Base-by-base conservation (phyloP, 2,797 vertebrate species). In the Galagoides demidoff region DNA sequence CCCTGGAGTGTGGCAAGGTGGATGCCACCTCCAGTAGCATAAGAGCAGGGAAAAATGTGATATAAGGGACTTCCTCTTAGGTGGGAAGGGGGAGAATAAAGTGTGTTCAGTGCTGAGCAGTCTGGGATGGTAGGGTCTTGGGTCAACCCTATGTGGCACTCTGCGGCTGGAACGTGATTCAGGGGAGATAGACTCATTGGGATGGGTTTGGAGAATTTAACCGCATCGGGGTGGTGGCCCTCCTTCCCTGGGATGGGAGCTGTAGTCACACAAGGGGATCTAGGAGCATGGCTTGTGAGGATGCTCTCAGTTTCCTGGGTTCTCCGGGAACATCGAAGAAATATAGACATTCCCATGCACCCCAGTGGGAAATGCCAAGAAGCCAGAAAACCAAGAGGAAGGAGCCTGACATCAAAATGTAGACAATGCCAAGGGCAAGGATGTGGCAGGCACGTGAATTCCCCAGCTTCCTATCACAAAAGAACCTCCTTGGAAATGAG, bases 291-390 rank as follows among this genome's bases (percentile, higher is more conserved):
- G n/a, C 27, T 31, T 11, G 3, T 12, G 43, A 49, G 10, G 34
- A 16, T 5, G 1, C 20, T 34, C 52, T 27, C 34, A 27, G 34
- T 45, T 39, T 11, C 49, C 57, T 25, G 11, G 64, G 22, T 25
- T 55, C 63, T 23, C 43, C 3, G 7, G 7, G 3, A 8, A 34
- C 70, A 8, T 68, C 39, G 39, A 9, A 86, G 37, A 59, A 23
- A 55, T 7, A 31, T 20, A n/a, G 52, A 19, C 3, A 3, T 49
- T 27, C 14, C 37, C 0, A 0, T 2, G 29, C 22, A 39, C 73
- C 39, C n/a, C 89, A 19, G 17, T 16, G 37, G 45, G 55, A 59
- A 57, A 45, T 31, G 12, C 39, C 17, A 29, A 61, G 84, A 77
- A 52, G 2, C 25, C 11, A 39, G 43, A 59, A 29, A 64, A 49